Base-by-base conservation (phyloP, 2,888 invertebrate species). In the Aromia moschata region DNA sequence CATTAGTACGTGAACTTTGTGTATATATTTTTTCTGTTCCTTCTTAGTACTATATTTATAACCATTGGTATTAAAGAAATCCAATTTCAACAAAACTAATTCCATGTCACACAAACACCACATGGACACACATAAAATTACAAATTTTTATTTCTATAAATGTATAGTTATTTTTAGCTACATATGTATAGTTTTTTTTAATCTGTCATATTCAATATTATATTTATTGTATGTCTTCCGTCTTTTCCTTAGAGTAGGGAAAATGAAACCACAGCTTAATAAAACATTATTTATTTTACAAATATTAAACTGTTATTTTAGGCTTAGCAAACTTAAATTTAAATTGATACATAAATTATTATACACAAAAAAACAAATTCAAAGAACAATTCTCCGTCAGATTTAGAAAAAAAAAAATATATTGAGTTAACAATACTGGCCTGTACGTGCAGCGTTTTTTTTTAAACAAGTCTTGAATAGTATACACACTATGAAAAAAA, bases 361-460 rank as follows among this genome's bases (percentile, higher is more conserved):
- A 40, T 49, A 40, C 30, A 31, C n/a, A 25, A 37, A 45, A 37
- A 43, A 45, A 45, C 31, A 55, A 45, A 37, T 46, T 41, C 16
- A 38, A 33, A 33, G 38, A 41, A 31, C 31, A 52, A 31, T 43
- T 25, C 25, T 20, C 37, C 10, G n/a, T 36, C 5, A 25, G 37
- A 25, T 49, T 20, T 12, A 49, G 38, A 43, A 16, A 25, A 25
- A 38, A 47, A 36, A 12, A 37, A 38, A 40, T 49, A 15, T 49
- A 40, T 25, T 31, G 25, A 33, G 11, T 25, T 20, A 52, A 60
- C 56, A 66, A 66, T 66, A 66, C 66, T 66, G 66, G 64, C 66
- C 64, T 56, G 56, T 58, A 53, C 45, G 55, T 54, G 53, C 55
- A 44, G 54, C 31, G 46, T 37, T 41, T 60, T 43, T 52, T 38